Conservation (phyloP, 1,140 invertebrate genomes). For the Pseudomyrmex pallidus region DNA sequence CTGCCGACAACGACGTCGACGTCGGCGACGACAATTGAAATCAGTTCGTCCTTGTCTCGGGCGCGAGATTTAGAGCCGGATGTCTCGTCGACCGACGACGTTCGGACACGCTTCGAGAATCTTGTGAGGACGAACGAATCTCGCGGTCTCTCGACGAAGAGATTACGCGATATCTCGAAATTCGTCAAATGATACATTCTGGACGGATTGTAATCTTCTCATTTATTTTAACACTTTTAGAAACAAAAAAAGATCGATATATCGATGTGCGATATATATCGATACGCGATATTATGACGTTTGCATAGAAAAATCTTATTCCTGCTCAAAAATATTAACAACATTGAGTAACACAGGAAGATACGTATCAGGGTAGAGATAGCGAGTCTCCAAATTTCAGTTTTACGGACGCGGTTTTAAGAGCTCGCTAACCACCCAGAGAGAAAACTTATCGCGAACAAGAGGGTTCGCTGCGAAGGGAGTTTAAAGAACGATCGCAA, state of each 20-base stretch:
- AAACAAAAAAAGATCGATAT: too few species aligned
- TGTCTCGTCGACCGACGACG: conserved; percentile 27
- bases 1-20: conserved; percentile 69
- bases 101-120: conserved; percentile 28
- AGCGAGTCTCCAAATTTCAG: background rate
- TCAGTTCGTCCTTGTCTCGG: conserved; percentile 64
- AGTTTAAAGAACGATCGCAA: conserved; percentile 45
- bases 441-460: conserved; percentile 44
- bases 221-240: too few species aligned
- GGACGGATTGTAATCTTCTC: too few species aligned
- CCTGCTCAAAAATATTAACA: too few species aligned
- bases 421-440: conserved; percentile 13
- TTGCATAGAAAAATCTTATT: too few species aligned
- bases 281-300: too few species aligned
- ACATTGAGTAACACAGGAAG: background rate
- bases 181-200: too few species aligned
- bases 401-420: conserved; percentile 43
- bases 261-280: too few species aligned
- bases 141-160: background rate
- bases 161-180: background rate
- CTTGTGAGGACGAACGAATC: conserved; percentile 28
- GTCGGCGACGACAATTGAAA: conserved; percentile 81
- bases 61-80: conserved; percentile 18
- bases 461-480: conserved; percentile 8
- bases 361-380: background rate